Conservation (phyloP, 2,797 vertebrate genomes). For the Coracias cyanogaster region DNA sequence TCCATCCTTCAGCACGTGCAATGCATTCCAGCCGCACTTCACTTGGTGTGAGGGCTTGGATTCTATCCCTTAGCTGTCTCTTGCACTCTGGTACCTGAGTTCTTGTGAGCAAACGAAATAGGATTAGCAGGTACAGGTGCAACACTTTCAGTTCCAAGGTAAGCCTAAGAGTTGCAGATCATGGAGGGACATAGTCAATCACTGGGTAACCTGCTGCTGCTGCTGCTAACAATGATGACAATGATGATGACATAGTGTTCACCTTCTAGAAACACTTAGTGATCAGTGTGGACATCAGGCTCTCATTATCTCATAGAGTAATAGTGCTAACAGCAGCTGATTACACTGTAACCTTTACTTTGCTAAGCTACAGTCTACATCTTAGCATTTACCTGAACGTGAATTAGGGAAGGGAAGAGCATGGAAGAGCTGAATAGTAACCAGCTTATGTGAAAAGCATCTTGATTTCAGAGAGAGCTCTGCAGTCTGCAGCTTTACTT, state of each 20-base stretch:
- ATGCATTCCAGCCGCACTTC: background rate
- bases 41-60: background rate
- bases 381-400: background rate
- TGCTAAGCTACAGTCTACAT: background rate
- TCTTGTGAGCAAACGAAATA: background rate
- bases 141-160: background rate
- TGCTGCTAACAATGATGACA: background rate
- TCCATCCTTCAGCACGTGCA: background rate
- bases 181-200: background rate
- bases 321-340: background rate
- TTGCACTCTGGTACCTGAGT: background rate
- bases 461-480: background rate
- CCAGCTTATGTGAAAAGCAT: background rate
- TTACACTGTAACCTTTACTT: background rate
- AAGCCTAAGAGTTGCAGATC: background rate
- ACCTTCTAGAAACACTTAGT: background rate
- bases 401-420: background rate
- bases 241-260: accelerated
- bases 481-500: background rate
- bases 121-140: background rate
- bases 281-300: background rate
- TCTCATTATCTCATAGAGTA: background rate
- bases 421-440: background rate
- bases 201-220: background rate
- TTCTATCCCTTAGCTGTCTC: background rate